phyloP scores from a whole-genome alignment of 2,113 vertebrate genomes.

The Tupaia chinensis region DNA sequence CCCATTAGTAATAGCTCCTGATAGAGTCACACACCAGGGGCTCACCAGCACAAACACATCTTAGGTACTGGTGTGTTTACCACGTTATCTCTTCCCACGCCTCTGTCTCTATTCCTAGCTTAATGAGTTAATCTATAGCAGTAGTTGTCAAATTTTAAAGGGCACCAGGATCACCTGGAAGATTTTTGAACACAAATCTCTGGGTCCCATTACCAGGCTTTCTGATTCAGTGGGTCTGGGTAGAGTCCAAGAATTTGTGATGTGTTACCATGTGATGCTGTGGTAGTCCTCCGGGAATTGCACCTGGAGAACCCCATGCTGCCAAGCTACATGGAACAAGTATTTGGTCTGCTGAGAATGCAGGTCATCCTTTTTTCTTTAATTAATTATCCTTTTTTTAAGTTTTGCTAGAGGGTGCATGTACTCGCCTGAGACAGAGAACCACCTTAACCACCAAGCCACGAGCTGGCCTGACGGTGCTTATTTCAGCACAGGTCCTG shows the following conservation, averaged over 20 bases:
- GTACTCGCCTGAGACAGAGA: no score
- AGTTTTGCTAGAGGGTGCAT: no score
- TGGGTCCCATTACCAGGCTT: neutral
- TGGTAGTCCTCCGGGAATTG: neutral
- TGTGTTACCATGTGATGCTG: neutral
- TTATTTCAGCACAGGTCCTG: conserved; percentile 31
- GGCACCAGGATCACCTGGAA: neutral
- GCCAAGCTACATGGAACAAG: conserved; percentile 22
- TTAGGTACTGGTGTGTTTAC: neutral
- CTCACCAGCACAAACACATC: neutral
- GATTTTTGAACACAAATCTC: conserved; percentile 26
- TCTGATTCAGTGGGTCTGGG: neutral
- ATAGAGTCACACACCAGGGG: neutral
- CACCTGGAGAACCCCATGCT: neutral
- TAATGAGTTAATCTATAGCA: conserved; percentile 48
- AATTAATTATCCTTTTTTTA: no score
- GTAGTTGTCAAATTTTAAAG: neutral
- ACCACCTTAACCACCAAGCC: no score
- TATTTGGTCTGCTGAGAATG: neutral
- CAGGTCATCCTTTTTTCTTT: no score
- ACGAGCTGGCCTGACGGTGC: neutral
- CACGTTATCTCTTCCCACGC: neutral
- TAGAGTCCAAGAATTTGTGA: neutral
- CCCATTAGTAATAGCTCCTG: neutral
- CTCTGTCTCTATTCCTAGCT: conserved; percentile 5